Evolutionary conservation across 2,888 invertebrate species (phyloP), one percentile per base, ranked within the genome.

Genomic region (Euplagia quadripunctaria): DNA sequence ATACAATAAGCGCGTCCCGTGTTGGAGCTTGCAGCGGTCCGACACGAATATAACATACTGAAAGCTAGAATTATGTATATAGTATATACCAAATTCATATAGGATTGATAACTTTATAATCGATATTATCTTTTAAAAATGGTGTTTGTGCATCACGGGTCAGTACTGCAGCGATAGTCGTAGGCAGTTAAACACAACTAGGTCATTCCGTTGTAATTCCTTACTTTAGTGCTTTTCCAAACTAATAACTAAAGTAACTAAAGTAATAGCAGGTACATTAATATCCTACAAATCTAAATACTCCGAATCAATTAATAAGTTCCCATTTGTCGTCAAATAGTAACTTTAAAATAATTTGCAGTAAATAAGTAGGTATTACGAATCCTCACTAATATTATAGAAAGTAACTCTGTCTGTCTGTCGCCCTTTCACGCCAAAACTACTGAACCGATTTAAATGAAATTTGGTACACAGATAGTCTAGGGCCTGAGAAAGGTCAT

Each of bases 11-110:
- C 85, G 82, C 82, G 74, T 78, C 73, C 78, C 76, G 75, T 55
- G 43, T 68, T 72, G 69, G 86, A 86, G 86, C 86, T 86, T 86
- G 86, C 86, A 86, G 86, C 86, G 83, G 74, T 80, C 76, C 75
- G 68, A 81, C 75, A 74, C 78, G 64, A 79, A 75, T 82, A 81
- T 83, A 80, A 80, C 67, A 83, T 78, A 82, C 78, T 80, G 69
- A 77, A 76, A 67, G 78, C 77, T 82, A 82, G 70, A 69, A 70
- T 73, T 82, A 81, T 70, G 72, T 75, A 31, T 58, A 58, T 11
- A 46, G 43, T 46, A 58, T 9, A 75, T 74, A 75, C 77, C 72
- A 76, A 75, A 74, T 74, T 80, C 52, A 77, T 79, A 76, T 72
- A 77, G 63, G 72, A 78, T 31, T 58, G 58, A 20, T 58, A 20